A percentile compares a stretch with the other conserved stretches of the same genome.
Evolutionary conservation across 2,888 invertebrate species (phyloP).

Genomic region (Ophonus ardosiacus): DNA sequence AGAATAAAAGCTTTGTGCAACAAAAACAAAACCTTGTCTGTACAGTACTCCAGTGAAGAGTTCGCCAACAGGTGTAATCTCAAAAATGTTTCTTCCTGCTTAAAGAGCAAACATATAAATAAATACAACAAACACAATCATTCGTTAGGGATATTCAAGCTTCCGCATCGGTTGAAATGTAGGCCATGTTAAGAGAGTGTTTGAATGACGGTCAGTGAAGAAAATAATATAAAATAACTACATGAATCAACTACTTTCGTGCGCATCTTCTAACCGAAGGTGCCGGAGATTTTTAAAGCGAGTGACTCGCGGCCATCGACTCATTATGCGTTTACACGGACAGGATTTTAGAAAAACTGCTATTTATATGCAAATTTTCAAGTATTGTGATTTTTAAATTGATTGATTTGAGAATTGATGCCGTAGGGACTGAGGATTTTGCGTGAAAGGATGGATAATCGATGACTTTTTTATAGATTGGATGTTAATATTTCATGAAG

Average conservation of each 20-base stretch:
- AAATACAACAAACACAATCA: constrained; percentile 19
- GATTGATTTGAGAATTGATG: constrained; percentile 22
- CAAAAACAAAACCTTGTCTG: constrained; percentile 45
- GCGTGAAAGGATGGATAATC: constrained; percentile 15
- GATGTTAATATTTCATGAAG: constrained; percentile 8
- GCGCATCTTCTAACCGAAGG: constrained; percentile 32
- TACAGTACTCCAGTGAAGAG: constrained; percentile 31
- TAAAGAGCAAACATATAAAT: constrained; percentile 11
- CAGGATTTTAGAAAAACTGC: not conserved
- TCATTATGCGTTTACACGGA: constrained; percentile 32
- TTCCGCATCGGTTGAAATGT: constrained; percentile 22
- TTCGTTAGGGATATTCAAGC: constrained; percentile 17
- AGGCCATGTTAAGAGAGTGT: constrained; percentile 45
- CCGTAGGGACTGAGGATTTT: not conserved
- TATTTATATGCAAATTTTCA: constrained; percentile 48
- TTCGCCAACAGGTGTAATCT: constrained; percentile 53
- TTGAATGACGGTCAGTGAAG: constrained; percentile 38
- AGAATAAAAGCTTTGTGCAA: constrained; percentile 4
- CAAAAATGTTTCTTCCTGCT: constrained; percentile 29
- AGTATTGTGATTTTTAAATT: constrained; percentile 14
- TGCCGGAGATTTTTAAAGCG: not conserved
- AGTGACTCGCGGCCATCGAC: not conserved
- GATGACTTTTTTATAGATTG: not conserved
- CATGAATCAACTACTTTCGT: constrained; percentile 45
- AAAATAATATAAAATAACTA: constrained; percentile 49